Conservation (phyloP, 2,888 invertebrate species). For the Megamerina dolium region DNA sequence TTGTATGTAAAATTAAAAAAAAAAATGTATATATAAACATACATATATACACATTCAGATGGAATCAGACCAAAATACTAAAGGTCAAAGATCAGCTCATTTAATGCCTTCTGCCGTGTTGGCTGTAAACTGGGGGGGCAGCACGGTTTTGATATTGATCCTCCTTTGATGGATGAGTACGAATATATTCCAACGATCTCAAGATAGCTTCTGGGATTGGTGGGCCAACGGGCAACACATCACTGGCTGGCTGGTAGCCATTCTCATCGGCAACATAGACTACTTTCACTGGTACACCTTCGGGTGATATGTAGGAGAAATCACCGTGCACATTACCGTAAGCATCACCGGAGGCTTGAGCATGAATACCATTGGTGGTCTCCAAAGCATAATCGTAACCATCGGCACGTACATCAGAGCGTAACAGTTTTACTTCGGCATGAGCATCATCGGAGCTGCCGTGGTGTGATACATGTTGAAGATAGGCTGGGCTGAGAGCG, state of each 20-base stretch:
- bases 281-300: slow-evolving; percentile 31
- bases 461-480: slow-evolving; percentile 3
- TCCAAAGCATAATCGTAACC: slow-evolving; percentile 29
- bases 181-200: slow-evolving; percentile 50
- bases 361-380: slow-evolving; percentile 30
- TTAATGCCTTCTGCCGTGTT: no score
- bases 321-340: slow-evolving; percentile 33
- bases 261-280: slow-evolving; percentile 36
- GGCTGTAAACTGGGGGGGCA: no score
- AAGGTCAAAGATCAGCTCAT: no score
- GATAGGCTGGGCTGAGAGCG: no score
- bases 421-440: slow-evolving; percentile 13
- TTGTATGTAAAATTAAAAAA: no score
- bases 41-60: no score
- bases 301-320: slow-evolving; percentile 33
- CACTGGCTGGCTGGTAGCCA: slow-evolving; percentile 29
- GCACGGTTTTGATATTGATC: no score
- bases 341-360: slow-evolving; percentile 27
- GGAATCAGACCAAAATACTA: no score
- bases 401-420: slow-evolving; percentile 31
- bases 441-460: slow-evolving; percentile 16
- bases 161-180: slow-evolving; percentile 40
- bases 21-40: no score
- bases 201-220: slow-evolving; percentile 25
- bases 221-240: slow-evolving; percentile 23